Conservation (phyloP, 2,888 invertebrate species). For the Temnothorax ravouxi region DNA sequence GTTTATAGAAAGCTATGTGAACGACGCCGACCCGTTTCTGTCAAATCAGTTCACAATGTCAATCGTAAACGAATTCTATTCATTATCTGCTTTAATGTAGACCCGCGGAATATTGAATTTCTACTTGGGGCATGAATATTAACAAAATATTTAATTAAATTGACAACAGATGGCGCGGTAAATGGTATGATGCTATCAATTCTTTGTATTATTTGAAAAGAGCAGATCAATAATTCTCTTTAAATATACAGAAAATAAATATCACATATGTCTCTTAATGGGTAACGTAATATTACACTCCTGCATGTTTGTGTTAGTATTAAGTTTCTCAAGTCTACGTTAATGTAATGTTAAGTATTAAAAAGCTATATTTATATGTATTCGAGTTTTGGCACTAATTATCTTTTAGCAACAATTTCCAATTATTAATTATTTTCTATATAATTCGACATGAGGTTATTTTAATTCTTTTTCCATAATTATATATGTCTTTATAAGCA, state of each 20-base stretch:
- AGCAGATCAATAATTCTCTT: background rate
- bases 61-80: conserved; percentile 51
- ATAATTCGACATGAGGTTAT: background rate
- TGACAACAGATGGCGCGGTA: conserved; percentile 28
- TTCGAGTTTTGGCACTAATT: background rate
- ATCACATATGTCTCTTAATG: background rate
- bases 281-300: conserved; percentile 10
- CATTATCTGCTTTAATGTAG: conserved; percentile 41
- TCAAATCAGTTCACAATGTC: conserved; percentile 44
- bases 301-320: background rate
- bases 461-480: background rate
- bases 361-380: background rate
- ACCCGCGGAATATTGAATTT: conserved; percentile 29
- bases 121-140: conserved; percentile 30
- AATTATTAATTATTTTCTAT: background rate
- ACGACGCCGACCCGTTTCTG: conserved; percentile 31
- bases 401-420: background rate
- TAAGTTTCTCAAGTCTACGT: background rate
- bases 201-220: conserved; percentile 14
- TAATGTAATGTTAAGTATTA: too few species aligned
- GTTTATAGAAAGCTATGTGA: conserved; percentile 39
- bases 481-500: background rate
- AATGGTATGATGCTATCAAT: background rate
- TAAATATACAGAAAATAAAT: background rate
- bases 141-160: conserved; percentile 53